Conservation (phyloP, 2,113 vertebrate species). For the Menidia beryllina region DNA sequence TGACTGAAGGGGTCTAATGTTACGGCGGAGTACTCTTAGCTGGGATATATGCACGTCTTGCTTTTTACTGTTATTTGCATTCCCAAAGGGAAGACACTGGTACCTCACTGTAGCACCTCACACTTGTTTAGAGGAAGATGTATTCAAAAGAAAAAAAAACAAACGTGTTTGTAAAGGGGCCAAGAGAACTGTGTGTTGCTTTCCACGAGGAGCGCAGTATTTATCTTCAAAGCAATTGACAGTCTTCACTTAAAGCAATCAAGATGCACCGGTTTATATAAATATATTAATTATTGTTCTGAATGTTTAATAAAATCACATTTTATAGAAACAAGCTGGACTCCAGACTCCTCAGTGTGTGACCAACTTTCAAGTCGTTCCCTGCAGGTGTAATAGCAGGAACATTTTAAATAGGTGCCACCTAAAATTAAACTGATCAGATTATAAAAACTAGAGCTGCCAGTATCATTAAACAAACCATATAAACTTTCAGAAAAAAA, state of each 20-base stretch:
- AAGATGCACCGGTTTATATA: conserved; percentile 49
- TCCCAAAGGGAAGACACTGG: neutral
- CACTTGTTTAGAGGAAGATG: neutral
- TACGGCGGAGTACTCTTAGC: neutral
- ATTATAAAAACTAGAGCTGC: neutral
- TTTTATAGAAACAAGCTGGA: conserved; percentile 71
- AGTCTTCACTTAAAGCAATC: conserved; percentile 45
- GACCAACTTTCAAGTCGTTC: neutral
- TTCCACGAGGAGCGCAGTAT: conserved; percentile 51
- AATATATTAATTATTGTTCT: conserved; percentile 28
- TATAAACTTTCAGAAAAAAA: too few species aligned
- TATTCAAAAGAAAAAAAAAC: conserved; percentile 20
- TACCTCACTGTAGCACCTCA: conserved; percentile 14
- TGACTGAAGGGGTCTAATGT: neutral
- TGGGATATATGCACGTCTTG: conserved; percentile 1
- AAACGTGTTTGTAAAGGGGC: conserved; percentile 27
- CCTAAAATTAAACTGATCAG: too few species aligned
- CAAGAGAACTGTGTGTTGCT: conserved; percentile 29
- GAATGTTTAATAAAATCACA: conserved; percentile 74
- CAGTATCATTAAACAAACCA: too few species aligned
- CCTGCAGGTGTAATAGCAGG: too few species aligned
- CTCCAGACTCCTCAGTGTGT: neutral
- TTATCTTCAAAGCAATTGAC: conserved; percentile 29
- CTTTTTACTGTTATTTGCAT: conserved; percentile 3
- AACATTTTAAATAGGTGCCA: too few species aligned